Percentiles rank a stretch among this genome's conserved stretches.
phyloP scores from a whole-genome alignment of 2,113 vertebrate genomes.

The Lepidothrix coronata region DNA sequence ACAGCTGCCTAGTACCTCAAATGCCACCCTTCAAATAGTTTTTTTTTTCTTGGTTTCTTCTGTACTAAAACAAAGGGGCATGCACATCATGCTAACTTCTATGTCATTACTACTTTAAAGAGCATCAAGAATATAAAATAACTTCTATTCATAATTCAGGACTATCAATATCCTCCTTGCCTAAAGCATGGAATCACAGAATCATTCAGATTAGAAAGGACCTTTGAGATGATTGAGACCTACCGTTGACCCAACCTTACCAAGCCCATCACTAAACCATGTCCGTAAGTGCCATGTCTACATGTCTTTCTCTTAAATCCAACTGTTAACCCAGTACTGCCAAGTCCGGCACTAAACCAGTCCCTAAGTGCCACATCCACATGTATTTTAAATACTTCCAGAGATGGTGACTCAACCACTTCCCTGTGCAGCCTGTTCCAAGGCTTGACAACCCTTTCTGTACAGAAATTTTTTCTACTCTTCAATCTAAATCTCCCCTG shows the following conservation, averaged over 20 bases:
- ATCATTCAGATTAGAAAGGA: background rate
- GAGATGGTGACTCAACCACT: background rate
- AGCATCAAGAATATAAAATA: background rate
- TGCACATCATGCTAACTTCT: background rate
- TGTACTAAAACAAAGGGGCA: background rate
- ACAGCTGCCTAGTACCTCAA: background rate
- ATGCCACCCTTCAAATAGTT: background rate
- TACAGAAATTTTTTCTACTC: background rate
- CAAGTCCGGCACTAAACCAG: background rate
- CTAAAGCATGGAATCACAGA: background rate
- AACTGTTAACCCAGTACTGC: no score
- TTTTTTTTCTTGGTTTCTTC: background rate
- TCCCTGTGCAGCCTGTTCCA: background rate
- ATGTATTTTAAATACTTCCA: background rate
- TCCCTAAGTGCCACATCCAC: background rate
- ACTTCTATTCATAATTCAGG: background rate
- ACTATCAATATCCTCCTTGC: background rate
- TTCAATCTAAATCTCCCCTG: background rate
- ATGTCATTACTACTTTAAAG: background rate
- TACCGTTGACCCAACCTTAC: background rate
- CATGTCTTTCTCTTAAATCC: background rate
- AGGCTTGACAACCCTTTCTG: background rate
- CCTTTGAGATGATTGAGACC: background rate
- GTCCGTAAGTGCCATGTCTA: background rate
- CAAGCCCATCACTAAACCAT: background rate